Percentiles rank a stretch among this genome's conserved stretches.
These are phyloP conservation scores for Phaedon cochleariae DNA, from an alignment of 2,888 invertebrate species.

Conservation along the genomic window DNA sequence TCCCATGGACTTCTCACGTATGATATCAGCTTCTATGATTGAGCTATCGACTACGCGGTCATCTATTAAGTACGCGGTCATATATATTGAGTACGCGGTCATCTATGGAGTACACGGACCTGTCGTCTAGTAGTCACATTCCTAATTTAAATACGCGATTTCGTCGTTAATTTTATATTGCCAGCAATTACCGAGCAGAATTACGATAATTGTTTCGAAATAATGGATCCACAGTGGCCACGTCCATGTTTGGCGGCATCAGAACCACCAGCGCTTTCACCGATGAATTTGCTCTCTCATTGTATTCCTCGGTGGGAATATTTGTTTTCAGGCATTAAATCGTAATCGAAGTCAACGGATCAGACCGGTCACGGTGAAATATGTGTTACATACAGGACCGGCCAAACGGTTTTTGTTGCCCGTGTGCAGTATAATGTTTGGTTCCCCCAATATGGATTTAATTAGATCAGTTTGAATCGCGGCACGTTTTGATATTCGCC, in stretches of 20 bases:
- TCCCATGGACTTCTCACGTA: too few species aligned
- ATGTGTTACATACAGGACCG: not conserved
- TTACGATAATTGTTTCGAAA: slow-evolving; percentile 40
- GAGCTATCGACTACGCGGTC: too few species aligned
- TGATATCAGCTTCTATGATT: too few species aligned
- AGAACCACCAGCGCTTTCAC: slow-evolving; percentile 16
- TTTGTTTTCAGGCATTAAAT: slow-evolving; percentile 17
- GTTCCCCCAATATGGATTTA: too few species aligned
- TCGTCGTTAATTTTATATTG: slow-evolving; percentile 33
- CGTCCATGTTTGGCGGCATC: slow-evolving; percentile 28
- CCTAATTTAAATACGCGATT: slow-evolving; percentile 31
- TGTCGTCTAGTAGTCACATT: not conserved
- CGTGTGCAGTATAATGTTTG: too few species aligned
- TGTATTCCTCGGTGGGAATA: slow-evolving; percentile 20
- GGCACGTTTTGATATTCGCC: too few species aligned
- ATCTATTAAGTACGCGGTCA: too few species aligned
- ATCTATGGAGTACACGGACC: too few species aligned
- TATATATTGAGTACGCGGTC: too few species aligned
- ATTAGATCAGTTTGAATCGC: too few species aligned
- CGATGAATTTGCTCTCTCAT: slow-evolving; percentile 17
- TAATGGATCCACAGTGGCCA: slow-evolving; percentile 31
- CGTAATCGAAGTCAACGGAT: slow-evolving; percentile 3
- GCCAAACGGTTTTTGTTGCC: too few species aligned
- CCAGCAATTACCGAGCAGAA: slow-evolving; percentile 39
- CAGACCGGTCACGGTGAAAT: slow-evolving; percentile 7